Percentiles rank a stretch among this genome's conserved stretches.
Evolutionary conservation across 2,888 invertebrate species (phyloP).

Genomic region (Seira musarum): DNA sequence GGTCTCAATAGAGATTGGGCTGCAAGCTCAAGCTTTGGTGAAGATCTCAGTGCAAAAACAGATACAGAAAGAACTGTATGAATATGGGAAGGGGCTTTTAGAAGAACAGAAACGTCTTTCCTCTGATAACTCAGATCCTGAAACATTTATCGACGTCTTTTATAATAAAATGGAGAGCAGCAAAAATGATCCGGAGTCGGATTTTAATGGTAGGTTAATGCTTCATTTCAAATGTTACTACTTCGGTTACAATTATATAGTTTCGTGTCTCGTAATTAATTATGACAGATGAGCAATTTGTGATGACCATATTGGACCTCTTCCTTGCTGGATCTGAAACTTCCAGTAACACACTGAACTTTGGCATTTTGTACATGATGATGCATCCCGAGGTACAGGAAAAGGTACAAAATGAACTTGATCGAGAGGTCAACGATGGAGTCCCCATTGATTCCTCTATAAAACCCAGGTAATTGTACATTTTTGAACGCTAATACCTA

Average conservation of each 20-base stretch:
- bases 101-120: background rate
- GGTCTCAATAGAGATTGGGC: background rate
- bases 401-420: conserved; percentile 35
- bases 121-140: too few species aligned
- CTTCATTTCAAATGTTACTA: conserved; percentile 22
- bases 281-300: conserved; percentile 11
- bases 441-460: conserved; percentile 14
- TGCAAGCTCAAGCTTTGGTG: background rate
- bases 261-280: background rate
- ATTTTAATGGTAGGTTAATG: background rate
- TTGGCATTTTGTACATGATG: background rate
- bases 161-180: too few species aligned
- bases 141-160: too few species aligned
- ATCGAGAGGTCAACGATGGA: background rate
- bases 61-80: background rate
- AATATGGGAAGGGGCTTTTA: background rate
- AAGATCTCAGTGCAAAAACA: background rate
- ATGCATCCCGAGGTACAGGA: conserved; percentile 35
- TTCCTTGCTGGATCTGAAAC: conserved; percentile 11
- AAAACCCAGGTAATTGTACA: conserved; percentile 16
- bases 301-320: background rate
- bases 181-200: background rate
- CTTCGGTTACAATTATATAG: conserved; percentile 7
- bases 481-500: background rate
- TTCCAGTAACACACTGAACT: background rate